phyloP scores from a whole-genome alignment of 2,797 vertebrate genomes.

The Acrossocheilus wenchowensis region DNA sequence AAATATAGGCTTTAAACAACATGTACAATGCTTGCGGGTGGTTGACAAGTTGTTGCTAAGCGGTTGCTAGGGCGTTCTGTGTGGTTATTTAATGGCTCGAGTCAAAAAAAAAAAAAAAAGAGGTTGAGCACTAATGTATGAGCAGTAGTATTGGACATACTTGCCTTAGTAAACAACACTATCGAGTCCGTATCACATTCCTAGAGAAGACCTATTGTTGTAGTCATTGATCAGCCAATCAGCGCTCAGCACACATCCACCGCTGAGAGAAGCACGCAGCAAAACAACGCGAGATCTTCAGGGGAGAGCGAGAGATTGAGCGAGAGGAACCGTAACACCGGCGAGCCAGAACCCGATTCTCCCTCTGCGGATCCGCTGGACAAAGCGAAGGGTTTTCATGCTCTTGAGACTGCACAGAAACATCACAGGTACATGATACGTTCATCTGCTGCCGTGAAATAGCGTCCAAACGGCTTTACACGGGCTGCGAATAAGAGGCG shows the following conservation, averaged over 20 bases:
- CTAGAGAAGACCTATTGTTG: neutral
- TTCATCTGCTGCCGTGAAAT: neutral
- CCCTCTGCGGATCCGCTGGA: neutral
- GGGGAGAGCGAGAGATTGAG: slow-evolving; percentile 20
- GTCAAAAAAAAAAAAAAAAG: neutral
- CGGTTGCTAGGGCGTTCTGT: neutral
- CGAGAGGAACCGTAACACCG: slow-evolving; percentile 26
- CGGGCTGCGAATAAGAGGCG: neutral
- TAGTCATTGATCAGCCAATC: slow-evolving; percentile 48
- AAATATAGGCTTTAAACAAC: neutral
- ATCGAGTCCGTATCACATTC: slow-evolving; percentile 1
- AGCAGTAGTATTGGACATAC: neutral
- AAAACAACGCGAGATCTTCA: slow-evolving; percentile 47
- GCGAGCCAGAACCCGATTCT: slow-evolving; percentile 3
- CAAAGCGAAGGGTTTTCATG: slow-evolving; percentile 53
- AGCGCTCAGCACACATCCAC: slow-evolving; percentile 30
- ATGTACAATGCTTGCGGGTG: neutral
- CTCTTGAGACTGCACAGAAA: slow-evolving; percentile 44
- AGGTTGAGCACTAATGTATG: neutral
- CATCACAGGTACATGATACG: slow-evolving; percentile 46
- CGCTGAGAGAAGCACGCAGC: slow-evolving; percentile 29
- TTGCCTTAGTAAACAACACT: neutral
- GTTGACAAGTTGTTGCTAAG: neutral
- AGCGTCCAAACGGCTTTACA: neutral
- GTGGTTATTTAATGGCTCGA: neutral